Conservation (phyloP, 2,113 vertebrate species). For the Gallinago media region DNA sequence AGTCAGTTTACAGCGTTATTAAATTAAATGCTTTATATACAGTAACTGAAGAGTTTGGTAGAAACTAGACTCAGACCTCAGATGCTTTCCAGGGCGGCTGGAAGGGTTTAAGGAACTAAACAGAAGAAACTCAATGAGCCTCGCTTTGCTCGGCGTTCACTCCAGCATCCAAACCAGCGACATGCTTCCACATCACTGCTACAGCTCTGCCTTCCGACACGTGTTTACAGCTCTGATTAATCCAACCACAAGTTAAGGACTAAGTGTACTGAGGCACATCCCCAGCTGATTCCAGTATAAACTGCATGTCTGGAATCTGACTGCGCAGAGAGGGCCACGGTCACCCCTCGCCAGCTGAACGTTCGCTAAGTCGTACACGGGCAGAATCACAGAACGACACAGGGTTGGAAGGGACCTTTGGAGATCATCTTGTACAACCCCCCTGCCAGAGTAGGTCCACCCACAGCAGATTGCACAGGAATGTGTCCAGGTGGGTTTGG, state of each 20-base stretch:
- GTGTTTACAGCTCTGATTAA: neutral
- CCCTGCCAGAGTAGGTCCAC: too few species aligned
- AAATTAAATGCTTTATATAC: constrained; percentile 5
- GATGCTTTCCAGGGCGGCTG: neutral
- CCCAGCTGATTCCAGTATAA: constrained; percentile 6
- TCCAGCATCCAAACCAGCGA: neutral
- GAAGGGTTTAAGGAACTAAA: neutral
- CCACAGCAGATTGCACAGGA: too few species aligned
- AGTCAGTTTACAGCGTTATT: neutral
- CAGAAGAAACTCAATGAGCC: neutral
- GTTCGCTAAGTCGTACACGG: accelerated
- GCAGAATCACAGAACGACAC: neutral
- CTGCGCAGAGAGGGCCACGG: neutral
- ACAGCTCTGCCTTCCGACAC: neutral
- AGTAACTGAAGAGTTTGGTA: neutral
- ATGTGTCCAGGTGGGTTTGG: too few species aligned
- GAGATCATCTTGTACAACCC: too few species aligned
- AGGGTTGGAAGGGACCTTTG: too few species aligned
- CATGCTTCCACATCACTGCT: neutral
- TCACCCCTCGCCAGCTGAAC: neutral
- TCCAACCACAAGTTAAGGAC: neutral
- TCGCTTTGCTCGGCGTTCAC: neutral
- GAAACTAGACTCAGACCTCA: constrained; percentile 4
- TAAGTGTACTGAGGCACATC: neutral
- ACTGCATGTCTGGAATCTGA: neutral